phyloP scores from a whole-genome alignment of 1,140 invertebrate genomes.

The Archivesica marissinica region DNA sequence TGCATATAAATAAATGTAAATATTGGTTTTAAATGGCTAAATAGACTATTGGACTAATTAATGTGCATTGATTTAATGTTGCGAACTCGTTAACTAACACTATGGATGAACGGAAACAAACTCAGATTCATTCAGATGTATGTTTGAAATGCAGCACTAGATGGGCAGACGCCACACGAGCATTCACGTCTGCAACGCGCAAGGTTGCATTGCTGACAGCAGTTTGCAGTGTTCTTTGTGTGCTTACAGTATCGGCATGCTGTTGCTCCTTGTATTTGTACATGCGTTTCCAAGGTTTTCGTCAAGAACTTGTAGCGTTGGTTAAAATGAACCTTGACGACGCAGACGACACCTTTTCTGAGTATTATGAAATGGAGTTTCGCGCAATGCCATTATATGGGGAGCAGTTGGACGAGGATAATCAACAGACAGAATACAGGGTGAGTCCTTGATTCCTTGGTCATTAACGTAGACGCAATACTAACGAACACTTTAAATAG shows the following conservation, averaged over 20 bases:
- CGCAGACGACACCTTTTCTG: not conserved
- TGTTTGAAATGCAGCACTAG: not conserved
- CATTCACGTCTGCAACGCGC: not conserved
- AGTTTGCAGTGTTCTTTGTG: conserved; percentile 5
- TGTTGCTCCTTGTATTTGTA: not conserved
- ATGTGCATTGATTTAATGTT: too few relatives aligned
- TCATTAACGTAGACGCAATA: too few relatives aligned
- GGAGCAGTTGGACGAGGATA: not conserved
- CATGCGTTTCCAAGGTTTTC: conserved; percentile 11
- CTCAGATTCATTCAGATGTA: too few relatives aligned
- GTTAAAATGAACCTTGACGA: not conserved
- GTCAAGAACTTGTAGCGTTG: not conserved
- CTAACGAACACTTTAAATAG: too few relatives aligned
- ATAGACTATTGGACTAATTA: too few relatives aligned
- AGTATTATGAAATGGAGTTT: not conserved
- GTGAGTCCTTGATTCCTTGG: too few relatives aligned
- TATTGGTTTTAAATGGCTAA: too few relatives aligned
- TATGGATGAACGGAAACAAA: too few relatives aligned
- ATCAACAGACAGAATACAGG: too few relatives aligned
- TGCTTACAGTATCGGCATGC: not conserved
- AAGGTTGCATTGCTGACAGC: not conserved
- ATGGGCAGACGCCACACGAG: not conserved
- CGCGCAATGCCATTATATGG: conserved; percentile 6
- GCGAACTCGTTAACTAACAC: too few relatives aligned
- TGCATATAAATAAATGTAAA: conserved; percentile 20